These are phyloP conservation scores for Trachurus trachurus DNA, from an alignment of 2,797 vertebrate genomes.

Conservation along the genomic window DNA sequence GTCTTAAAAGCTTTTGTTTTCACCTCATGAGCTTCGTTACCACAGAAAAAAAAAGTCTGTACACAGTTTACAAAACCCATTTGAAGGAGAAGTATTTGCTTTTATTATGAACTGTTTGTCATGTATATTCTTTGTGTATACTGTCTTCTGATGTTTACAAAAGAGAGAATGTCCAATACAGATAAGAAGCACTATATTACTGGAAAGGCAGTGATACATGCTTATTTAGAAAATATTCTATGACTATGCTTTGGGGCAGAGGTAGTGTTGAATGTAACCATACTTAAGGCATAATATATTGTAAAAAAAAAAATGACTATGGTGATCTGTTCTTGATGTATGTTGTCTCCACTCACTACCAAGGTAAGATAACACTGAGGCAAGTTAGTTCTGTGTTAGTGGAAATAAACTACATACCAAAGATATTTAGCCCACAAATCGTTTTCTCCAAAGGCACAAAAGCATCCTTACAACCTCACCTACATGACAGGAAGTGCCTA, in stretches of 20 bases:
- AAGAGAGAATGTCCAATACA: conserved; percentile 21
- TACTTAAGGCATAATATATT: conserved; percentile 60
- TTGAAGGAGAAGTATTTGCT: conserved; percentile 19
- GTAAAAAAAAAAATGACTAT: conserved; percentile 30
- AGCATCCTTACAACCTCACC: conserved; percentile 4
- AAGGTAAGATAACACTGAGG: conserved; percentile 26
- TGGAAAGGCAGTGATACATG: conserved; percentile 53
- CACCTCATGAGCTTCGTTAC: conserved; percentile 67
- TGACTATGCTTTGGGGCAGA: conserved; percentile 5
- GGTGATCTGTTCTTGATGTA: conserved; percentile 20
- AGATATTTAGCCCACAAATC: conserved; percentile 14
- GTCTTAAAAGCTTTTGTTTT: conserved; percentile 85
- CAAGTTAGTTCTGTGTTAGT: conserved; percentile 8
- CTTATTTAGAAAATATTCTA: conserved; percentile 18
- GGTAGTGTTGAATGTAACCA: conserved; percentile 35
- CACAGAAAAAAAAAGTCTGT: background rate
- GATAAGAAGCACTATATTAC: conserved; percentile 7
- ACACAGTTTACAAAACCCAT: conserved; percentile 19
- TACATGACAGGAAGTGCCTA: conserved; percentile 18
- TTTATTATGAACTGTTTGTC: conserved; percentile 44
- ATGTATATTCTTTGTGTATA: background rate
- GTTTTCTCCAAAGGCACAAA: conserved; percentile 68
- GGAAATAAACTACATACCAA: conserved; percentile 1
- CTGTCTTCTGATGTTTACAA: conserved; percentile 25
- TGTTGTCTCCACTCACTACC: conserved; percentile 1